Conservation (phyloP, 2,113 vertebrate genomes). For the Psittacus erithacus region DNA sequence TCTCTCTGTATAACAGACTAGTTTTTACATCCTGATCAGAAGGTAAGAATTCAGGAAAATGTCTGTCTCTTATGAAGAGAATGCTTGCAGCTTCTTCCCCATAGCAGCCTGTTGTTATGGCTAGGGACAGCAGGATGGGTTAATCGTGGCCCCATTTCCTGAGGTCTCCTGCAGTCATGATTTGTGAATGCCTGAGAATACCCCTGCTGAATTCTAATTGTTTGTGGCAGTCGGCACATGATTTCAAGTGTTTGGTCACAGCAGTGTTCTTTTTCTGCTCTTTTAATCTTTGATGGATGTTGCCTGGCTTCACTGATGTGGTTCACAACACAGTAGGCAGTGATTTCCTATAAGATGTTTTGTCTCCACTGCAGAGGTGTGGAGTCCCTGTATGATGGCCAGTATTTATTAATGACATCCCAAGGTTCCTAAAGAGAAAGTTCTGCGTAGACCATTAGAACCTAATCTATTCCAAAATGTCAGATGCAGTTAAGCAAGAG, state of each 20-base stretch:
- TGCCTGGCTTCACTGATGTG: conserved; percentile 67
- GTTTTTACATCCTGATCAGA: not conserved
- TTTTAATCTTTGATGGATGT: conserved; percentile 76
- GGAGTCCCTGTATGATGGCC: conserved; percentile 33
- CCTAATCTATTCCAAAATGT: conserved; percentile 59
- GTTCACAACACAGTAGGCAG: conserved; percentile 52
- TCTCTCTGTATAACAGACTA: not conserved
- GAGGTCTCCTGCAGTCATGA: conserved; percentile 53
- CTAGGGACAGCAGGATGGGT: conserved; percentile 40
- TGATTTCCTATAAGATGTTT: conserved; percentile 70
- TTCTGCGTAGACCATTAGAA: conserved; percentile 25
- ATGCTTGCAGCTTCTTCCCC: not conserved
- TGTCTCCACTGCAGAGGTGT: conserved; percentile 55
- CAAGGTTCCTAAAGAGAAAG: conserved; percentile 40
- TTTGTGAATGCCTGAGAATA: conserved; percentile 67
- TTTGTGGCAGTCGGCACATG: conserved; percentile 70
- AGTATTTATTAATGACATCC: conserved; percentile 66
- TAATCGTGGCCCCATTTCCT: conserved; percentile 61
- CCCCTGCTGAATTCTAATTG: conserved; percentile 73
- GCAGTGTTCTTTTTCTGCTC: conserved; percentile 69
- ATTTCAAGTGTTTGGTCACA: conserved; percentile 73
- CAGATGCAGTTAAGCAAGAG: conserved; percentile 46
- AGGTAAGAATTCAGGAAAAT: not conserved
- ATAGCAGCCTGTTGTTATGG: not conserved
- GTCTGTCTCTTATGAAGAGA: not conserved